These are phyloP conservation scores for Mormyrus hasselquistii DNA, from an alignment of 2,797 vertebrate species.

Conservation along the genomic window DNA sequence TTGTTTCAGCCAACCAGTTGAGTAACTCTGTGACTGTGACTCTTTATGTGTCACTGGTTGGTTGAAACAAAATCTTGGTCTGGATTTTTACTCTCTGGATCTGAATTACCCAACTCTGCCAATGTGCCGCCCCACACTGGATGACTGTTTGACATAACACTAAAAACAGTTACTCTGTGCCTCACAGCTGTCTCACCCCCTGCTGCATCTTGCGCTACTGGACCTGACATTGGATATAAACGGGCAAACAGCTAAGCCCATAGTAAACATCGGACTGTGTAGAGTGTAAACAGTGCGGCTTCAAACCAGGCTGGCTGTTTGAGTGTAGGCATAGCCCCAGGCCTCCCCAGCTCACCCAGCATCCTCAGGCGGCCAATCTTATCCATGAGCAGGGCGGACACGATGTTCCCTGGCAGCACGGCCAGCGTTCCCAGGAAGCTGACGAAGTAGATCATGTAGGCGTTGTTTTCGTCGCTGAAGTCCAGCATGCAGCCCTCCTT, in stretches of 20 bases:
- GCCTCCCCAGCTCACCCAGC: conserved; percentile 69
- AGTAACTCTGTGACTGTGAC: not conserved
- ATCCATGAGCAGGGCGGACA: conserved; percentile 95
- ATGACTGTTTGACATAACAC: not conserved
- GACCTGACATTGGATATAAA: not conserved
- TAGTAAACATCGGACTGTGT: not conserved
- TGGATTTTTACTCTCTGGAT: not conserved
- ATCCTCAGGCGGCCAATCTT: conserved; percentile 93
- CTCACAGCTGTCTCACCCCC: not conserved
- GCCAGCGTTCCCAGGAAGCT: conserved; percentile 93
- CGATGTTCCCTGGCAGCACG: conserved; percentile 90
- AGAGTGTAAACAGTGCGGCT: not conserved
- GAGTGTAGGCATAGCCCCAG: not conserved
- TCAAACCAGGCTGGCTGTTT: not conserved
- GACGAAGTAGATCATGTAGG: conserved; percentile 98
- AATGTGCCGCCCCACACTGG: not conserved
- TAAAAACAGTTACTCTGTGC: not conserved
- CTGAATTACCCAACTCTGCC: not conserved
- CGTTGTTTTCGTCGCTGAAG: conserved; percentile 88
- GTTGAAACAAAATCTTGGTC: not conserved
- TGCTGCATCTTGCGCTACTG: not conserved
- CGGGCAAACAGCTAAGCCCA: not conserved
- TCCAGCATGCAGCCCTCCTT: conserved; percentile 94
- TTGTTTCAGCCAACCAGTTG: not conserved
- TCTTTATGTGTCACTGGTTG: not conserved